Base-by-base conservation (phyloP, 2,888 invertebrate genomes). In the Callosobruchus maculatus region DNA sequence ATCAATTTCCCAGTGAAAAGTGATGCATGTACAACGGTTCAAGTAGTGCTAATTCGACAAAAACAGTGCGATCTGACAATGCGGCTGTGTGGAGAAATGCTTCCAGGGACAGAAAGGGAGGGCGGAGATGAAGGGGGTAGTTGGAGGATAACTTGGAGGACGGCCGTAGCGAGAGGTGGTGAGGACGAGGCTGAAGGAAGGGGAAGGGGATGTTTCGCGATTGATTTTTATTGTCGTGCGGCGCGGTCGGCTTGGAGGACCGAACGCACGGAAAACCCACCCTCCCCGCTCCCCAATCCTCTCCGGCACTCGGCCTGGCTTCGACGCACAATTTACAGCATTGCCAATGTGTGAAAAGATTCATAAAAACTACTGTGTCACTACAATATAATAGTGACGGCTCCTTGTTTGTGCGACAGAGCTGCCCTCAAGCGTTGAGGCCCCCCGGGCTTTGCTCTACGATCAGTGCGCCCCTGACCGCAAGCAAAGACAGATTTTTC, bases 141-240 rank as follows among this genome's bases (percentile, higher is more conserved):
- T 49, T 49, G 49, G 49, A 49, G 49, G 18, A 49, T 49, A 49
- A 49, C 5, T 49, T 49, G 49, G 49, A 49, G 78, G 72, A 49
- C 49, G 49, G 66, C 68, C 73, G 22, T 49, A 70, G 74, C 76
- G 74, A 67, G 68, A 73, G 76, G 73, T 71, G 70, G 71, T 74
- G 74, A 68, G 73, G 71, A 71, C 72, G 75, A 49, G 13, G 18
- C 49, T 9, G 30, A 30, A 77, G 75, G 70, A 31, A 22, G 67
- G 73, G 78, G 80, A 78, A 77, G 82, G 80, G 77, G 76, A 74
- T 76, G 78, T 73, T 74, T 75, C 79, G 80, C 85, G 85, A 86
- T 85, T 86, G 85, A 85, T 86, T 86, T 86, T 86, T 86, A 85
- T 85, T 85, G 83, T 84, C 80, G 82, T 74, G 76, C 70, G 72